Base-by-base conservation (phyloP, 2,113 vertebrate species). In the Bothrops jararaca region DNA sequence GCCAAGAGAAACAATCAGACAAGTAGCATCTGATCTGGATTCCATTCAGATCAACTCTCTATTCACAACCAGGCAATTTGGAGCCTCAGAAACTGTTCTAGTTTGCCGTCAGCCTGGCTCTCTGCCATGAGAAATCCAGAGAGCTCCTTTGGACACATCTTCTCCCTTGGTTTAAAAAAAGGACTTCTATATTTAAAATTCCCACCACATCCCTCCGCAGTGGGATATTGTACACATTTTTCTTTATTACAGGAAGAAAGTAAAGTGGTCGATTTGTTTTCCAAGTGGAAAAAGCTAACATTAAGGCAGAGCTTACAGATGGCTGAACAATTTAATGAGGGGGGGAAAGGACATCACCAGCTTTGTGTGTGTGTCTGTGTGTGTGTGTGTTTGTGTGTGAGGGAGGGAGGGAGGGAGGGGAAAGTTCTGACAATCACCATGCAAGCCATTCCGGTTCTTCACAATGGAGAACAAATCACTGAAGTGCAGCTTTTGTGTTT, bases 151-250 rank as follows among this genome's bases (percentile, higher is more conserved):
- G 23, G n/a, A 57, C 12, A 6, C 9, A n/a, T 57, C n/a, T n/a
- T n/a, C 69, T 52, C 69, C 8, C 29, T 52, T 86, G 58, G 85
- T 53, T 45, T 57, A 13, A 42, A 86, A 88, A 86, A 92, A 92
- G 93, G 93, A 85, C 64, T 64, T 56, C 11, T 69, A 5, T 88
- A 90, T 86, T 92, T 93, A 92, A 86, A 90, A 95, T 94, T 92
- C 74, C 90, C 92, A 86, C 91, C 74, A 52, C 85, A 85, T 29
- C 24, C 56, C 54, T 89, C 56, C 87, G 22, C 90, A 85, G 92
- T 54, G 86, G 90, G 90, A 88, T 92, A 90, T 11, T 54, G 87
- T 57, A 29, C 24, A 60, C 56, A 91, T 93, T 94, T 92, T 93
- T 94, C 90, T 92, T 89, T 91, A 29, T 93, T 93, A 92, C 18